phyloP scores from a whole-genome alignment of 2,888 invertebrate genomes.

The Dasypolia templi region DNA sequence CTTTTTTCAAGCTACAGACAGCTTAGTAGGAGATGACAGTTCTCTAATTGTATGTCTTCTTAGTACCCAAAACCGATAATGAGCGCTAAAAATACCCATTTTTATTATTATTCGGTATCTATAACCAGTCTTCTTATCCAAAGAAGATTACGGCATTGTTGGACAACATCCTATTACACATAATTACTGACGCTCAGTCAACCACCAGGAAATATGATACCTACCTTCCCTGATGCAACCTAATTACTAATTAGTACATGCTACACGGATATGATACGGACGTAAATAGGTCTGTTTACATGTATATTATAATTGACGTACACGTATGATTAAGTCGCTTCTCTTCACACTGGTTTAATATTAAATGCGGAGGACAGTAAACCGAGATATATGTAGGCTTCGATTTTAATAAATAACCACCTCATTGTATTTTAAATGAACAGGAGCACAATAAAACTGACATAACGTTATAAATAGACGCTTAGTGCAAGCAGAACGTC shows the following conservation, averaged over 20 bases:
- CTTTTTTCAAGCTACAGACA: too few species aligned
- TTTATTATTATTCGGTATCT: too few species aligned
- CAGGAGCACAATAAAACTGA: background rate
- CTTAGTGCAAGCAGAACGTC: background rate
- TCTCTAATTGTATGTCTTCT: too few species aligned
- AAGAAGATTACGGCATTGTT: background rate
- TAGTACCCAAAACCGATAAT: too few species aligned
- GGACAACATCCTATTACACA: background rate
- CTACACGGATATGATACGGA: conserved; percentile 40
- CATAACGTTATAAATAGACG: background rate
- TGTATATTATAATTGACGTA: conserved; percentile 32
- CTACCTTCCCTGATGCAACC: conserved; percentile 46
- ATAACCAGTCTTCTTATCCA: background rate
- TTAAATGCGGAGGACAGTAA: background rate
- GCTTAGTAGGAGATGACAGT: too few species aligned
- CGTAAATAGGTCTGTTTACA: conserved; percentile 10
- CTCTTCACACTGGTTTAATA: conserved; percentile 28
- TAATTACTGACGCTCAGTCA: conserved; percentile 6
- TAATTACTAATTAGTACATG: conserved; percentile 41
- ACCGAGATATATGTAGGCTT: background rate
- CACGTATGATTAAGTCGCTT: conserved; percentile 13
- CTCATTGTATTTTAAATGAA: conserved; percentile 7
- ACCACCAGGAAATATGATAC: conserved; percentile 39
- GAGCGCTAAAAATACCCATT: too few species aligned
- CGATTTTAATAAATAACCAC: background rate